Evolutionary conservation across 2,888 invertebrate genomes (phyloP).

Genomic region (Stenchaetothrips biformis): DNA sequence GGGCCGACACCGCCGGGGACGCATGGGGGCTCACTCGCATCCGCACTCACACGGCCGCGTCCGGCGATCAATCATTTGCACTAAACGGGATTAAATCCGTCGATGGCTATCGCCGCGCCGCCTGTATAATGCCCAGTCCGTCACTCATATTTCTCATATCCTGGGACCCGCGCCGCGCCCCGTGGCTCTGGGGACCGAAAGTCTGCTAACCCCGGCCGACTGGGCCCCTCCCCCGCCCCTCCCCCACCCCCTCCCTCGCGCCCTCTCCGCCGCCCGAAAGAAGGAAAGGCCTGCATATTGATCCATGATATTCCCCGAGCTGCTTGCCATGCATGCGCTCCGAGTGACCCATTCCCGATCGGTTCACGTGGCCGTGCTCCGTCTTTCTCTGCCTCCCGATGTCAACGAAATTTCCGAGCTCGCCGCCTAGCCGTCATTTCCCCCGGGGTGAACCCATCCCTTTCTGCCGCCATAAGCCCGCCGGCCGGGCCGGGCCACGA

Average conservation of each 20-base stretch:
- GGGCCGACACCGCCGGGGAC: not conserved
- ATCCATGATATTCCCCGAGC: slow-evolving; percentile 2
- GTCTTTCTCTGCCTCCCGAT: not conserved
- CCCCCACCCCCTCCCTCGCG: not conserved
- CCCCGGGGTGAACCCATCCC: not conserved
- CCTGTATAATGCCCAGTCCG: too few species aligned
- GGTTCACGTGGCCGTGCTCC: not conserved
- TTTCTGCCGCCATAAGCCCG: too few species aligned
- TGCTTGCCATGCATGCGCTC: slow-evolving; percentile 15
- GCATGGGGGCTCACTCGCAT: not conserved
- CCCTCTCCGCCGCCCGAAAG: not conserved
- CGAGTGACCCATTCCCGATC: slow-evolving; percentile 17
- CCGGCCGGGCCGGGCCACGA: too few species aligned
- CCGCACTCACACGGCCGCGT: not conserved
- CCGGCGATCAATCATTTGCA: slow-evolving; percentile 24
- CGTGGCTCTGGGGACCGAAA: not conserved
- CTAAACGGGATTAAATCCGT: slow-evolving; percentile 3
- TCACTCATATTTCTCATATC: not conserved
- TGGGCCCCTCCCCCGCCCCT: not conserved
- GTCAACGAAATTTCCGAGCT: slow-evolving; percentile 11
- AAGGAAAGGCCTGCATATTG: slow-evolving; percentile 3
- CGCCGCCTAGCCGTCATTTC: not conserved
- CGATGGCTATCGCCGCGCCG: too few species aligned
- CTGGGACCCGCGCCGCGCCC: not conserved
- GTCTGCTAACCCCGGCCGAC: not conserved